Percentiles rank a stretch among this genome's conserved stretches.
phyloP scores from a whole-genome alignment of 2,888 invertebrate genomes.

The Siphonodentalium dalli region DNA sequence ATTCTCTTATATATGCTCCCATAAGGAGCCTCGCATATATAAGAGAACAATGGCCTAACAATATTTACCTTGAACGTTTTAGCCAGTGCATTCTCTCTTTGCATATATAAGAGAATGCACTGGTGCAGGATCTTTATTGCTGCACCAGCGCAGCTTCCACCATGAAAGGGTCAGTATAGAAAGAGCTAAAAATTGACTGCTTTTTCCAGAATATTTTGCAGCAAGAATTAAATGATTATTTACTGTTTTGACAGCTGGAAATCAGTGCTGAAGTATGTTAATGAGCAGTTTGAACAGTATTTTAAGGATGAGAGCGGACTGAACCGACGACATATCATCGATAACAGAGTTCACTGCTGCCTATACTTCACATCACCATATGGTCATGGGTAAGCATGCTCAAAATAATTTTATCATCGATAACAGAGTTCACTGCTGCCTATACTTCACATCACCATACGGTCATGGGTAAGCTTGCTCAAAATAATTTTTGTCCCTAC shows the following conservation, averaged over 20 bases:
- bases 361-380: constrained; percentile 97
- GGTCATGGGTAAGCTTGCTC: constrained; percentile 92
- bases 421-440: constrained; percentile 56
- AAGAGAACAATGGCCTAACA: no score
- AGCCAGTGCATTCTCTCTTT: no score
- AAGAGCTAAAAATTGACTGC: neutral
- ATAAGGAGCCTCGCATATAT: no score
- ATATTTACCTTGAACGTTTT: no score
- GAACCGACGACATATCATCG: constrained; percentile 77
- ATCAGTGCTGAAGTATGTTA: constrained; percentile 88
- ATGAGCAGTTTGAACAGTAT: constrained; percentile 79
- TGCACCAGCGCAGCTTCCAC: no score
- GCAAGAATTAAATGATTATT: neutral
- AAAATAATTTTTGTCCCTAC: no score
- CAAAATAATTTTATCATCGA: neutral
- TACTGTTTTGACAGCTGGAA: constrained; percentile 75
- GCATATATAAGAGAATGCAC: no score
- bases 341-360: constrained; percentile 62
- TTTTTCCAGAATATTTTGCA: neutral
- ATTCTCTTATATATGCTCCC: no score
- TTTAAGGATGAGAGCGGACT: constrained; percentile 58
- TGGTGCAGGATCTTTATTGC: no score
- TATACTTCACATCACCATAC: constrained; percentile 94
- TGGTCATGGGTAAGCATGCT: constrained; percentile 82
- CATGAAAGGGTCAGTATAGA: neutral